phyloP scores from a whole-genome alignment of 2,797 vertebrate species.

The Agapornis canus region DNA sequence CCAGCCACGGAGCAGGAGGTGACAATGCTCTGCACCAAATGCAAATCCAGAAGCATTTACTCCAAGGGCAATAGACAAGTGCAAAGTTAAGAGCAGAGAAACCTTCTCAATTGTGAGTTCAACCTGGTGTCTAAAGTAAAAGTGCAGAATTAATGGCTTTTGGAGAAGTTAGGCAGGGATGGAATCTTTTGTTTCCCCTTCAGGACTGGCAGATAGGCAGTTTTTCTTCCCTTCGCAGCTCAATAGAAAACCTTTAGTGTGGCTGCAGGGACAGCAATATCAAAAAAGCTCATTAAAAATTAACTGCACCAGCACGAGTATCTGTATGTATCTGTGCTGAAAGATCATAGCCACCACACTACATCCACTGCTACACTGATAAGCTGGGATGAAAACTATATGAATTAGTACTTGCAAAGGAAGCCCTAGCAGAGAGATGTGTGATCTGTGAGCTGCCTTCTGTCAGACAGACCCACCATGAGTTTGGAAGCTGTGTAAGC shows the following conservation, averaged over 20 bases:
- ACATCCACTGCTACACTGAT: background rate
- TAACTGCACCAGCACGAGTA: background rate
- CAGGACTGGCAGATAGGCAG: background rate
- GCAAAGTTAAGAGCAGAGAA: background rate
- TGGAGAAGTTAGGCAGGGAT: background rate
- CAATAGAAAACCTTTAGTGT: background rate
- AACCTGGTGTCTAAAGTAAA: background rate
- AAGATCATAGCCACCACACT: background rate
- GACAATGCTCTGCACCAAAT: slow-evolving; percentile 36
- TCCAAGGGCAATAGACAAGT: background rate
- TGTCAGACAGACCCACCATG: background rate
- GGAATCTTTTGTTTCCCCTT: background rate
- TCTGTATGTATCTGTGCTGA: background rate
- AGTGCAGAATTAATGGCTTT: background rate
- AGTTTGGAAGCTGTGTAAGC: background rate
- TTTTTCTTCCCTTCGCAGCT: background rate
- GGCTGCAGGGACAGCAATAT: background rate
- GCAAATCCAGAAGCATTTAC: slow-evolving; percentile 37
- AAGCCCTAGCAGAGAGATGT: background rate
- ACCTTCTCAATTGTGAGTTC: background rate
- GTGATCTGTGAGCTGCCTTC: background rate
- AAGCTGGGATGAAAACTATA: background rate
- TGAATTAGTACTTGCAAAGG: background rate
- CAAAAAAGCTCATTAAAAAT: background rate
- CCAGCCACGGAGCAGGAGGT: slow-evolving; percentile 35